Percentiles rank a stretch among this genome's conserved stretches.
Conservation (phyloP, 2,797 vertebrate species). For the Valencia hispanica region DNA sequence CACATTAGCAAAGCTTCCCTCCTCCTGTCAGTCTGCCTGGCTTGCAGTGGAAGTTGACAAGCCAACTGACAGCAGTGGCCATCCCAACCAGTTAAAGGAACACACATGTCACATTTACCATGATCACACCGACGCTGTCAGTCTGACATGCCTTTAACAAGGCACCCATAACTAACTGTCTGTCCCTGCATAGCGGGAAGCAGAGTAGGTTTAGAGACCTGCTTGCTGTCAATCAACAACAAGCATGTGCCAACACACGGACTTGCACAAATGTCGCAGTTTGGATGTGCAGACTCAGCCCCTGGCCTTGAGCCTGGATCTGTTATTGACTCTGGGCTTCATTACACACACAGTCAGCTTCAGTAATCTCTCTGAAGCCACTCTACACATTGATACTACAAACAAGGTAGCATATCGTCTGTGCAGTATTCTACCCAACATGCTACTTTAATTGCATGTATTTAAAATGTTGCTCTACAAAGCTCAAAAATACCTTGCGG, state of each 20-base stretch:
- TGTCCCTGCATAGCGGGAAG: conserved; percentile 44
- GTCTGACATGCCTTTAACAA: conserved; percentile 74
- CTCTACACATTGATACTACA: conserved; percentile 69
- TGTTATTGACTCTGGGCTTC: conserved; percentile 78
- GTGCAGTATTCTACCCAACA: conserved; percentile 45
- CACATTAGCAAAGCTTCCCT: conserved; percentile 59
- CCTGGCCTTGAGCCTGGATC: conserved; percentile 76
- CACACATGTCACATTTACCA: conserved; percentile 75
- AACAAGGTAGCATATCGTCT: conserved; percentile 73
- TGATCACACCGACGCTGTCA: conserved; percentile 71
- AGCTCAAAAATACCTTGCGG: conserved; percentile 13
- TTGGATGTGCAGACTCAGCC: conserved; percentile 62
- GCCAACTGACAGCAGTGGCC: conserved; percentile 69
- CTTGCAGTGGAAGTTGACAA: conserved; percentile 73
- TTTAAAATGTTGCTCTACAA: conserved; percentile 44
- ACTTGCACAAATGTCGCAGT: conserved; percentile 41
- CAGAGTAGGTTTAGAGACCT: conserved; percentile 46
- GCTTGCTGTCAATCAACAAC: conserved; percentile 63
- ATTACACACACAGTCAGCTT: conserved; percentile 79
- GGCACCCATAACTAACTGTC: conserved; percentile 67
- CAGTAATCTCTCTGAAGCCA: conserved; percentile 77
- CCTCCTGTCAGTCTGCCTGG: conserved; percentile 71
- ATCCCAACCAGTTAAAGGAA: conserved; percentile 73
- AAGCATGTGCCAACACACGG: conserved; percentile 22
- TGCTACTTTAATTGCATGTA: conserved; percentile 41